Conservation (phyloP, 2,113 vertebrate species). For the Desmodus rotundus region DNA sequence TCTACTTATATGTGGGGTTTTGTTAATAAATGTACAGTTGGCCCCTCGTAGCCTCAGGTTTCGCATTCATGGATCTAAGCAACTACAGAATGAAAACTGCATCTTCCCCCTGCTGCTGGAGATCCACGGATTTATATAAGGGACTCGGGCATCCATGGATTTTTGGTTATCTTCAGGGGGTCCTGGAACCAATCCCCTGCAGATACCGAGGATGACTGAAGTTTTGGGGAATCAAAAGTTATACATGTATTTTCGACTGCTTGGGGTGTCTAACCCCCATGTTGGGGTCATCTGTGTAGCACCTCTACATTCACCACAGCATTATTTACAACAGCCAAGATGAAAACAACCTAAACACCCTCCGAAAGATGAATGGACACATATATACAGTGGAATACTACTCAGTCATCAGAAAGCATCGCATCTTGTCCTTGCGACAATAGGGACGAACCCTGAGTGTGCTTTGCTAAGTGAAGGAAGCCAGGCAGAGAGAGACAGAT, state of each 20-base stretch:
- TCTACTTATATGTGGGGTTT: too few relatives aligned
- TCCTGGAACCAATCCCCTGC: neutral
- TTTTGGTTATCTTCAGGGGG: too few relatives aligned
- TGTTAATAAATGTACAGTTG: neutral
- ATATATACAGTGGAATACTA: neutral
- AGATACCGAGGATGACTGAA: neutral
- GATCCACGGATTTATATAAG: neutral
- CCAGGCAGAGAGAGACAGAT: neutral
- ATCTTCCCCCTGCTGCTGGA: neutral
- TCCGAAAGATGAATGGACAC: neutral
- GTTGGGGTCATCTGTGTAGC: neutral
- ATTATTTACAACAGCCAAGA: too few relatives aligned
- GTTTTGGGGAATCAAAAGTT: neutral
- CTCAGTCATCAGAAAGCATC: neutral
- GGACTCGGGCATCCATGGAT: neutral
- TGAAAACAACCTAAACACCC: neutral
- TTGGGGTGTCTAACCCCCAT: neutral
- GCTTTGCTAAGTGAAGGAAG: too few relatives aligned
- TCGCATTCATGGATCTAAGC: neutral
- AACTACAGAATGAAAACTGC: neutral
- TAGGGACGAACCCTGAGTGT: neutral
- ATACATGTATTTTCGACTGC: neutral
- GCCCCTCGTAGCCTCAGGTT: neutral
- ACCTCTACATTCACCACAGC: neutral
- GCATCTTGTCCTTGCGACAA: neutral